A percentile compares a stretch with the other conserved stretches of the same genome.
Evolutionary conservation across 2,797 vertebrate species (phyloP).

Genomic region (Phrynocephalus forsythii): DNA sequence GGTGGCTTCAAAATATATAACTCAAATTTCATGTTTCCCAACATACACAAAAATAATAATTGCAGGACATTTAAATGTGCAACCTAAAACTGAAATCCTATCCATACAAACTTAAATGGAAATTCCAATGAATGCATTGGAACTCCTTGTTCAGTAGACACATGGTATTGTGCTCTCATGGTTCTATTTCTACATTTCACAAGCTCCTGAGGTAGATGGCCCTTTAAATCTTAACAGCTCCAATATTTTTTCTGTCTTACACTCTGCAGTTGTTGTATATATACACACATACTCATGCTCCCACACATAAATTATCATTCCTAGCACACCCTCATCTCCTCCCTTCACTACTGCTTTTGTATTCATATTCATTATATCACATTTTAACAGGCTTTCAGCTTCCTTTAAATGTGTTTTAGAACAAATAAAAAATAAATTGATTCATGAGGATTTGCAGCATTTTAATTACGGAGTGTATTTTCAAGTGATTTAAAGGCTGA

Average conservation of each 20-base stretch:
- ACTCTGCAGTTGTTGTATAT: neutral
- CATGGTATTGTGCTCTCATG: neutral
- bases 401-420: slow-evolving; percentile 75
- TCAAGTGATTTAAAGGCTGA: slow-evolving; percentile 78
- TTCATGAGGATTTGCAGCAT: slow-evolving; percentile 73
- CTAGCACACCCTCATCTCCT: slow-evolving; percentile 25
- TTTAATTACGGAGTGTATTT: slow-evolving; percentile 79
- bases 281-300: neutral
- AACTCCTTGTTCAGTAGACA: neutral
- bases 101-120: neutral
- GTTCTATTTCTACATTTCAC: neutral
- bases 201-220: neutral
- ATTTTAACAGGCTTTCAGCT: slow-evolving; percentile 66
- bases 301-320: neutral
- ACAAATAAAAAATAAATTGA: slow-evolving; percentile 77
- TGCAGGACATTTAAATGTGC: neutral
- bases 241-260: too few species aligned
- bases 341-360: slow-evolving; percentile 27
- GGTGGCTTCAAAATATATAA: neutral
- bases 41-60: neutral
- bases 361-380: slow-evolving; percentile 47
- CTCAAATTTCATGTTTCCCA: neutral
- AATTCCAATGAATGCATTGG: neutral
- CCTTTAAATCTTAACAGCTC: too few species aligned
- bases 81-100: neutral